Evolutionary conservation across 2,113 vertebrate genomes (phyloP), one percentile per base, ranked within the genome.

Genomic region (Protobothrops flavoviridis): DNA sequence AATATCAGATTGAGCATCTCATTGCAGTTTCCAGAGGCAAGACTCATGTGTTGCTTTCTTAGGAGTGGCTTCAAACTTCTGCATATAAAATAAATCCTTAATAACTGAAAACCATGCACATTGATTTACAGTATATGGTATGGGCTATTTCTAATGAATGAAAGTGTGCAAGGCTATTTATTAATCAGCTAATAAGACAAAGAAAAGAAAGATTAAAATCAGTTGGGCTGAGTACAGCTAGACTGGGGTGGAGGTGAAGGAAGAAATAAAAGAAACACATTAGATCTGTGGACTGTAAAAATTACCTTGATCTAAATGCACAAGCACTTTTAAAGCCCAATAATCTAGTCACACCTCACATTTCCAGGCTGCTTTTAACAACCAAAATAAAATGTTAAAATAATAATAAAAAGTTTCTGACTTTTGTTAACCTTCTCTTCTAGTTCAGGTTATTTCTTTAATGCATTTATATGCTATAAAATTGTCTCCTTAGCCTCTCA

Each of bases 401-500:
- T 43, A 81, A 81, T 43, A 81, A 81, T 81, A 81, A 81, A 81
- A 81, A 98, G 97, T 98, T 98, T 97, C 97, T 98, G 97, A 98
- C 97, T 98, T 98, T 97, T 94, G 17, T 94, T 98, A 98, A 98
- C 98, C 98, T 98, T 98, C 98, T 95, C 97, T 96, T 95, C 93
- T 97, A 98, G 97, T 98, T 98, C 97, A 98, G 97, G 97, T 97
- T 97, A 98, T 98, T 98, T 98, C 97, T 98, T 97, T 98, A 98
- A 98, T 98, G 98, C 98, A 98, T 98, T 98, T 98, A 98, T 98
- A 97, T 97, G 98, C 97, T 98, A 98, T 97, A 97, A 98, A 98
- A 98, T 98, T 97, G 98, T 98, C 98, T 98, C 98, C 97, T 98
- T 98, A 96, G 98, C 97, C 97, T 98, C 98, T 98, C 97, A 97